Evolutionary conservation across 2,113 vertebrate species (phyloP).

Genomic region (Boulengeromyrus knoepffleri): DNA sequence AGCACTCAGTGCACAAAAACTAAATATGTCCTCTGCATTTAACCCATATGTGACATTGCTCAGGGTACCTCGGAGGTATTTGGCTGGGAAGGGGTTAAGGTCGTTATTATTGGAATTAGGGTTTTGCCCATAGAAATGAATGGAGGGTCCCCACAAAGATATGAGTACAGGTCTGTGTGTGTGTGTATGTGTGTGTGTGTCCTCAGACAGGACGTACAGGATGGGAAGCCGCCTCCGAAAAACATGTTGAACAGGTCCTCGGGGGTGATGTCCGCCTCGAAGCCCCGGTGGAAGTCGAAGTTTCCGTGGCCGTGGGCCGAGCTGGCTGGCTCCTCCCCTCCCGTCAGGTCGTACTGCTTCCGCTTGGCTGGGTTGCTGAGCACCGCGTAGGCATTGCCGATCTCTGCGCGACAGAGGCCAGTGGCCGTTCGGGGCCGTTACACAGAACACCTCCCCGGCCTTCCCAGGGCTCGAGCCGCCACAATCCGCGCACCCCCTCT

Average conservation of each 20-base stretch:
- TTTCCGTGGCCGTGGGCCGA: slow-evolving; percentile 68
- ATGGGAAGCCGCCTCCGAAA: slow-evolving; percentile 88
- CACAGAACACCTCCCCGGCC: background rate
- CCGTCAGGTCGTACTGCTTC: slow-evolving; percentile 87
- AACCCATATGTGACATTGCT: no score
- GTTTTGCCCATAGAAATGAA: background rate
- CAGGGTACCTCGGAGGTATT: no score
- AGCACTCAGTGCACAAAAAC: no score
- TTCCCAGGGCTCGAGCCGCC: background rate
- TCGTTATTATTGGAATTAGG: background rate
- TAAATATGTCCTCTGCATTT: no score
- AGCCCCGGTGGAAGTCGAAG: slow-evolving; percentile 83
- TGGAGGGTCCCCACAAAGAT: background rate
- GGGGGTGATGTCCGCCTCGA: slow-evolving; percentile 92
- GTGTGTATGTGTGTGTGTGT: background rate
- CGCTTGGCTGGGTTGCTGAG: slow-evolving; percentile 90
- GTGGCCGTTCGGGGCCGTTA: background rate
- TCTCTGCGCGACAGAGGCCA: slow-evolving; percentile 63
- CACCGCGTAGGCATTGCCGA: slow-evolving; percentile 90
- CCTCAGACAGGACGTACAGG: slow-evolving; percentile 62
- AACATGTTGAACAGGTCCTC: slow-evolving; percentile 99
- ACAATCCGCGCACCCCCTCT: background rate
- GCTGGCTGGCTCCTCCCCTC: slow-evolving; percentile 77
- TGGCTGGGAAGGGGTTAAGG: no score
- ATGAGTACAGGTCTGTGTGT: background rate